Conservation (phyloP, 2,113 vertebrate genomes). For the Prolemur simus region DNA sequence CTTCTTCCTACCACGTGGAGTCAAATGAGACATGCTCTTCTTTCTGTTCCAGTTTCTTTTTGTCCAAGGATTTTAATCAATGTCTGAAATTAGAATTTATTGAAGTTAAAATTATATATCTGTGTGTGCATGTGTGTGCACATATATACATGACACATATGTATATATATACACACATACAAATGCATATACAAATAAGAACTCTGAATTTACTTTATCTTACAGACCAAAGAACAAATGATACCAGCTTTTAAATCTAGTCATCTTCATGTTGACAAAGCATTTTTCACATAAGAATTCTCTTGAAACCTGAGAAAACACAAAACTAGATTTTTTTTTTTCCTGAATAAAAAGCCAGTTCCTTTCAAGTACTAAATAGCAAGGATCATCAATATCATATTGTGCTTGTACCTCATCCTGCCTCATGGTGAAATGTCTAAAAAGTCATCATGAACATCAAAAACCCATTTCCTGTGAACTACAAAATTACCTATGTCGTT, state of each 20-base stretch:
- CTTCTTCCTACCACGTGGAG: not conserved
- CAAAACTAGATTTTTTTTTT: not conserved
- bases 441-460: slow-evolving; percentile 1
- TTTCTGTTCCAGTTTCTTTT: not conserved
- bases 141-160: not conserved
- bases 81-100: not conserved
- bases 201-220: not conserved
- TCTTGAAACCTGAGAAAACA: not conserved
- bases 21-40: not conserved
- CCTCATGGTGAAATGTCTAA: not conserved
- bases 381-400: not conserved
- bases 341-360: not conserved
- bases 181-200: not conserved
- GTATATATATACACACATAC: not conserved
- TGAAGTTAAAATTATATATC: not conserved
- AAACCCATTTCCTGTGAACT: not conserved
- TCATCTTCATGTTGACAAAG: not conserved
- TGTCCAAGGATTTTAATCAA: not conserved
- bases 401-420: not conserved
- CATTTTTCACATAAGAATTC: slow-evolving; percentile 15
- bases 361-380: not conserved
- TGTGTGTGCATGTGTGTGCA: not conserved
- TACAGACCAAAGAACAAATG: not conserved
- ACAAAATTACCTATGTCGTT: not conserved
- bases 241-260: not conserved